Evolutionary conservation across 2,113 vertebrate genomes (phyloP), one percentile per base, ranked within the genome.

Genomic region (Butorides virescens): DNA sequence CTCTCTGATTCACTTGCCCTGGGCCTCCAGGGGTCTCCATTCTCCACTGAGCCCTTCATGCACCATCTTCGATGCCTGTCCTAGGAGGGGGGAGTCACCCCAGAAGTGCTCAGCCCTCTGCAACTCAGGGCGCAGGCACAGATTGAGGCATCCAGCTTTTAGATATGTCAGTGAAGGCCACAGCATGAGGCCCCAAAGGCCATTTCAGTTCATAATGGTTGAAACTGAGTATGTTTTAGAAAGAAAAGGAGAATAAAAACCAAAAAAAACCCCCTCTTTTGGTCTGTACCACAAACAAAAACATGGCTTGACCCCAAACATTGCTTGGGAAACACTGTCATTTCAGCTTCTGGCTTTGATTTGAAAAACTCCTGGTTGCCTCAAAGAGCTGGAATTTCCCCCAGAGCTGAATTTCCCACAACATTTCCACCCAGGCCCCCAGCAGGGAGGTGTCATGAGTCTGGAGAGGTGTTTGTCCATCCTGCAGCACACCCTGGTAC

Each of bases 361-460:
- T 85, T 75, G 32, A 15, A 77, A 76, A 80, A 32, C 30, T n/a
- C 11, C 8, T 47, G 20, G 1, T 62, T 87, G 61, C 25, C 26
- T 4, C 27, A 46, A 9, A 55, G 11, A 77, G 11, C 15, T 80
- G 44, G 10, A 34, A 37, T 85, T 81, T 63, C 5, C 29, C 25
- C 29, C 19, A 11, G 3, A 67, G 20, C 30, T 56, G 30, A 22
- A 47, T 55, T 68, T 34, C n/a, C 67, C 12, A 2, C 30, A 32
- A 17, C 7, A 22, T 87, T 89, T 42, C 52, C 61, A 84, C 29
- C 42, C 47, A 42, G 42, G 7, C 8, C 34, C 78, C 21, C 32
- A 36, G 5, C 27, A 32, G n/a, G 19, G 12, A 71, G 6, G 1
- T 7, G 10, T 30, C 49, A 27, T 0, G 0, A 42, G 39, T 25